Base-by-base conservation (phyloP, 2,797 vertebrate genomes). In the Falco rusticolus region DNA sequence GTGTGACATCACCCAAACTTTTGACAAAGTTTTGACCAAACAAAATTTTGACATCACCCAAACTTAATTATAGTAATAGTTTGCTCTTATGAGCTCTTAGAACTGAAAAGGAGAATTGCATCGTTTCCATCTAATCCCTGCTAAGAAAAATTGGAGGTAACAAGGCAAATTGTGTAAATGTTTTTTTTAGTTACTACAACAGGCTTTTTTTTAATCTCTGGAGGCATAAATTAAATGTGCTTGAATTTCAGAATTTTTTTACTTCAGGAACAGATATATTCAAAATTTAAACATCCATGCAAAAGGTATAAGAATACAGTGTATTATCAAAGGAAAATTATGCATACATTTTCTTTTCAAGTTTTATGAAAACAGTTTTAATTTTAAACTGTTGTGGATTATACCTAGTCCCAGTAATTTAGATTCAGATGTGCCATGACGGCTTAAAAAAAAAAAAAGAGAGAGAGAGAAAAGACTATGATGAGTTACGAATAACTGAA, bases 121-220 rank as follows among this genome's bases (percentile, higher is more conserved):
- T 26, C 79, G 29, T 98, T 79, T 96, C 93, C 65, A 75, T 98
- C 39, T 94, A 96, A 72, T 96, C 96, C 41, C 60, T 98, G 66
- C 87, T 98, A 43, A 92, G 82, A 96, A 95, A 98, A 43, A 96
- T 98, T 33, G 89, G 21, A 54, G 91, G 97, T n/a, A 97, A 97
- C 45, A 93, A 94, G n/a, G 96, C 96, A 90, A 97, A 97, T 37
- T 94, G 96, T 31, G 94, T 98, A 93, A 97, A 5, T 59, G 24
- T 34, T 57, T 57, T 43, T 43, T 43, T 14, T 15, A 43, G 41
- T 43, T 43, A 43, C 41, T 43, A 43, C 13, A 25, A 60, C 22
- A 51, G 26, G 18, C 9, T 50, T 37, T 68, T 48, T 43, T 22
- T 43, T 43, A 43, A 43, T 43, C 41, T 43, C 41, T 43, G 13